A percentile compares a stretch with the other conserved stretches of the same genome.
Evolutionary conservation across 2,797 vertebrate genomes (phyloP).

Genomic region (Ciconia nigra): DNA sequence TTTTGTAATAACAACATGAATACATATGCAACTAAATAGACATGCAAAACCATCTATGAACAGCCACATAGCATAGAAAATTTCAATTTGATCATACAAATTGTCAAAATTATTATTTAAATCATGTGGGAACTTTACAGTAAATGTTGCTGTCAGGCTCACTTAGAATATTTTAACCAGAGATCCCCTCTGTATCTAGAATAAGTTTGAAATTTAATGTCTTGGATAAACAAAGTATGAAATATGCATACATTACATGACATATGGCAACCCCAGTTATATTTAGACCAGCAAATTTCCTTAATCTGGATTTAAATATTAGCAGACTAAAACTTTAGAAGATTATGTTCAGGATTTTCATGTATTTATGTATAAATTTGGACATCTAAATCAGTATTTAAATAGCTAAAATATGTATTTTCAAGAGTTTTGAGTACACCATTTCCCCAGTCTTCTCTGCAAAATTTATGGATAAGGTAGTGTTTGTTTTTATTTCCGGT

Average conservation of each 20-base stretch:
- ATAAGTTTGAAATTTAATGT: background rate
- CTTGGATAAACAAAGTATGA: background rate
- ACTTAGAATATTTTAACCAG: background rate
- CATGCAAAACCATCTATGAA: background rate
- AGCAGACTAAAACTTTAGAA: background rate
- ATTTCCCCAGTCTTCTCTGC: background rate
- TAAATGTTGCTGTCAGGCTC: background rate
- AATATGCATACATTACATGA: background rate
- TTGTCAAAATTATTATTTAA: background rate
- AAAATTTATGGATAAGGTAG: background rate
- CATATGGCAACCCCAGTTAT: background rate
- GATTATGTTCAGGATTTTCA: background rate
- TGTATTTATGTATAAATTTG: background rate
- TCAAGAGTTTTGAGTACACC: background rate
- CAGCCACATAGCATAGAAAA: background rate
- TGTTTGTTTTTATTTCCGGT: background rate
- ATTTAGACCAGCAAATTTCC: background rate
- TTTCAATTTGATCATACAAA: background rate
- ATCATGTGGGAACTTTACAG: background rate
- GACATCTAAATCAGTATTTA: background rate
- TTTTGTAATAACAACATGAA: background rate
- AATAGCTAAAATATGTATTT: background rate
- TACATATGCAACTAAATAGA: background rate
- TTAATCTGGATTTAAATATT: constrained; percentile 9
- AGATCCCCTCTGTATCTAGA: background rate